phyloP scores from a whole-genome alignment of 2,888 invertebrate species.

The Cheilosia vernalis region DNA sequence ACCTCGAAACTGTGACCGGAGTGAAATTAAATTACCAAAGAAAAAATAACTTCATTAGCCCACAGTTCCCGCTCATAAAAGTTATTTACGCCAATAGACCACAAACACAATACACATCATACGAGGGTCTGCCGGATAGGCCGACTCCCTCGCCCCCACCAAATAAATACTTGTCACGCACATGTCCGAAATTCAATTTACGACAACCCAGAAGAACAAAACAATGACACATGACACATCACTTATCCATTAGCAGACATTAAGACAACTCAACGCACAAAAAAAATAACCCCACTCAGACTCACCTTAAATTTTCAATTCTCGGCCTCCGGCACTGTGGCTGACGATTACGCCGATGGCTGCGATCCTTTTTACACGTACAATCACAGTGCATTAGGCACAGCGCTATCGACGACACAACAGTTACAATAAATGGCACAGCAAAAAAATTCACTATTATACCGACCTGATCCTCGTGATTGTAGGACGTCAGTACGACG shows the following conservation, averaged over 20 bases:
- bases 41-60: neutral
- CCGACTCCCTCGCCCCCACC: too few species aligned
- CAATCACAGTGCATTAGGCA: conserved; percentile 95
- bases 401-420: conserved; percentile 92
- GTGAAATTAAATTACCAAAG: neutral
- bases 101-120: too few species aligned
- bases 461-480: conserved; percentile 91
- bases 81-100: too few species aligned
- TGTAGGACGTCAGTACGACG: conserved; percentile 93
- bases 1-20: neutral
- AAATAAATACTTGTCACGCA: neutral
- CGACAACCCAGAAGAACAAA: neutral
- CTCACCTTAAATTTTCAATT: conserved; percentile 86
- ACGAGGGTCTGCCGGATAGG: too few species aligned
- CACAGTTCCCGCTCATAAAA: neutral
- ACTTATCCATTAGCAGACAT: conserved; percentile 5
- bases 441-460: conserved; percentile 93
- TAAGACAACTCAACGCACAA: conserved; percentile 4
- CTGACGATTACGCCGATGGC: conserved; percentile 86
- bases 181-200: conserved; percentile 1
- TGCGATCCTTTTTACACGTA: conserved; percentile 87
- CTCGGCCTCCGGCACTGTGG: conserved; percentile 85
- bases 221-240: conserved; percentile 24
- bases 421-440: conserved; percentile 92
- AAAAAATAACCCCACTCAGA: conserved; percentile 22